Conservation (phyloP, 1,140 invertebrate species). For the Aphelinus atriplicis region DNA sequence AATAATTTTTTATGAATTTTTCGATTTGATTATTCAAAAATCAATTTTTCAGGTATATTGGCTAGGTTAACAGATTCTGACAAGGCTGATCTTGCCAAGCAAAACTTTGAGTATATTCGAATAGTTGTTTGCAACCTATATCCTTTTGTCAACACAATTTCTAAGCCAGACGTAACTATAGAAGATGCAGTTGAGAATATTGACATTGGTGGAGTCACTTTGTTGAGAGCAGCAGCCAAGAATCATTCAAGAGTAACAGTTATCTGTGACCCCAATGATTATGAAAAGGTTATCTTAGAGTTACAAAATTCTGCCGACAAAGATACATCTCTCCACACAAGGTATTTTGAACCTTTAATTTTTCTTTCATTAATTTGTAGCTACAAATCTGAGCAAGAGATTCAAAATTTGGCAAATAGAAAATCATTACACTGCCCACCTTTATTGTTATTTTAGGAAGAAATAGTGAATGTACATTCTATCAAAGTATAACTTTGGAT, state of each 20-base stretch:
- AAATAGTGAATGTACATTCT: no score
- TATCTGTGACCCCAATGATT: conserved; percentile 93
- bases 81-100: conserved; percentile 80
- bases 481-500: no score
- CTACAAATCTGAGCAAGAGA: no score
- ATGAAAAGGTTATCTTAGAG: conserved; percentile 79
- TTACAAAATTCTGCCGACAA: conserved; percentile 71
- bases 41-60: conserved; percentile 69
- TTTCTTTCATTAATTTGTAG: no score
- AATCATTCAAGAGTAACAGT: conserved; percentile 97
- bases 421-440: no score
- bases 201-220: conserved; percentile 95
- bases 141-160: conserved; percentile 92
- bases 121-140: conserved; percentile 97
- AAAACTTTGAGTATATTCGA: conserved; percentile 79
- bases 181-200: conserved; percentile 97
- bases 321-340: conserved; percentile 78
- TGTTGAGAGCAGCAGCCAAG: conserved; percentile 95
- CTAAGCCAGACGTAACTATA: conserved; percentile 82
- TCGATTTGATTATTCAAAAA: conserved; percentile 10
- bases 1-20: neutral
- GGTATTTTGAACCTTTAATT: conserved; percentile 61
- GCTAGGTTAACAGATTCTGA: conserved; percentile 80
- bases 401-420: no score
- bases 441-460: no score